Evolutionary conservation across 2,113 vertebrate genomes (phyloP).

Genomic region (Sinosuthora webbiana): DNA sequence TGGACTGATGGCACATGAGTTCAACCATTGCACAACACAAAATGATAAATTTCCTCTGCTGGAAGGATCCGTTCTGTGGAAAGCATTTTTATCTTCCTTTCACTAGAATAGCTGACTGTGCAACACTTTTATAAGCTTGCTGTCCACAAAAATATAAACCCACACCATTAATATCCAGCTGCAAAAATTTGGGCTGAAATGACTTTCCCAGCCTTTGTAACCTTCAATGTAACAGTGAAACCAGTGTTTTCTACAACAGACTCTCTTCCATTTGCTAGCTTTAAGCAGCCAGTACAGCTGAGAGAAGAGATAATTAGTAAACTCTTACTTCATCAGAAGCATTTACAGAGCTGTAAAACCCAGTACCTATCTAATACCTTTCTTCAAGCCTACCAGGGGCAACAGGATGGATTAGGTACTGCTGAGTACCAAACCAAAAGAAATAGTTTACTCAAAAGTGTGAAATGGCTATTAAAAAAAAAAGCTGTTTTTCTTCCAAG

Average conservation of each 20-base stretch:
- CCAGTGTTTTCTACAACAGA: background rate
- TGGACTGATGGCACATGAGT: background rate
- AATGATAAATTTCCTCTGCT: background rate
- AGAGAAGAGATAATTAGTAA: background rate
- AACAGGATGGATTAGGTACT: background rate
- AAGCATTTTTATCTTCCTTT: conserved; percentile 2
- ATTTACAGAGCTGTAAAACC: background rate
- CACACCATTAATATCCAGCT: background rate
- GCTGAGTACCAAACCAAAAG: background rate
- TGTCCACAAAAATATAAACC: background rate
- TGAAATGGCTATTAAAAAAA: background rate
- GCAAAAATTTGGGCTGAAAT: conserved; percentile 1
- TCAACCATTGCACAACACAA: background rate
- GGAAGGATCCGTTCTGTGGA: background rate
- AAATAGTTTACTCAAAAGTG: background rate
- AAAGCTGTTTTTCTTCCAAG: background rate
- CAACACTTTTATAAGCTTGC: background rate
- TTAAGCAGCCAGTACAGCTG: background rate
- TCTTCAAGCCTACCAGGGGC: background rate
- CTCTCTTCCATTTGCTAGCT: background rate
- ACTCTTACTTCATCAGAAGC: background rate
- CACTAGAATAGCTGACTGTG: background rate
- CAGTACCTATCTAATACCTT: background rate
- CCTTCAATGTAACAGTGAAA: background rate
- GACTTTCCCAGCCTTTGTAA: background rate